Evolutionary conservation across 1,140 invertebrate genomes (phyloP), one percentile per base, ranked within the genome.

Genomic region (Diorhabda elongata): DNA sequence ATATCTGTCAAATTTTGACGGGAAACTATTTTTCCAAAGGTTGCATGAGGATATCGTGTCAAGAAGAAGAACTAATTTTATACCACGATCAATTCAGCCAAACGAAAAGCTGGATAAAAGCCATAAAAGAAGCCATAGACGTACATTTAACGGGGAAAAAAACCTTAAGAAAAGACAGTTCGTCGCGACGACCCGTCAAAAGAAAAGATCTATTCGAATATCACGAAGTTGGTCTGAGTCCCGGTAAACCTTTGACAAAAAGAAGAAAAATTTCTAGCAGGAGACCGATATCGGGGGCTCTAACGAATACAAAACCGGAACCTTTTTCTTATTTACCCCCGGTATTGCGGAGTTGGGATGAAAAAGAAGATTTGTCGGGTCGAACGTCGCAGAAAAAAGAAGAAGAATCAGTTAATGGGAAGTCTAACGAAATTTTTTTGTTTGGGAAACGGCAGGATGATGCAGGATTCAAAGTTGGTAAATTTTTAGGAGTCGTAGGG

Each of bases 121-220:
- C 82, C 26, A 81, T 88, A 52, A 82, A 85, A 68, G 79, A 82
- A 69, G 82, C 87, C 52, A 85, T 88, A 69, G 82, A 84, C 59
- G 80, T 84, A 76, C 85, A 86, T 69, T 78, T 83, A 2, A 83
- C 86, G 69, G 85, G 85, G 67, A 81, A 86, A 61, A 85, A 85
- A 72, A 88, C 87, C 41, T 78, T 89, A 47, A 78, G 85, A 47
- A 88, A 88, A 74, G 86, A 87, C 64, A 87, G 85, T 52, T 88
- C 87, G 67, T 83, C 85, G 4, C 81, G 87, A 61, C 82, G 83
- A 60, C 86, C 87, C 58, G 82, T 87, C 8, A 78, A 83, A 52
- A 84, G 84, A 57, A 85, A 84, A 74, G 81, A 86, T 71, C 44
- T 71, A 9, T 67, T 70, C 67, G 73, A 74, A 57, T 80, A 79